Evolutionary conservation across 2,888 invertebrate genomes (phyloP), one percentile per base, ranked within the genome.

Genomic region (Choreutis nemorana): DNA sequence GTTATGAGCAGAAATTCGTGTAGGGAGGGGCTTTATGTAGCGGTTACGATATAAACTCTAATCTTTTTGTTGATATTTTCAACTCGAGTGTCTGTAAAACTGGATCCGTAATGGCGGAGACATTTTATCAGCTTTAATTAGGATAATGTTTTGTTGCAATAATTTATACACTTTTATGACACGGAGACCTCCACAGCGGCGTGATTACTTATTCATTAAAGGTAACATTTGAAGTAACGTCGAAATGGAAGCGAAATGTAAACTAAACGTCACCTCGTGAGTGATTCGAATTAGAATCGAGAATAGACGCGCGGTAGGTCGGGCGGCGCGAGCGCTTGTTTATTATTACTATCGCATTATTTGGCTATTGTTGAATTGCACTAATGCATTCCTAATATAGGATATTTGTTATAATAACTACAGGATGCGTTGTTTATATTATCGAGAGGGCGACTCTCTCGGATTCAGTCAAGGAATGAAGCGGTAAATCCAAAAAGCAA

Each of bases 301-400:
- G 29, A 34, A 36, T 37, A 35, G 30, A 24, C 26, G 20, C 29
- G 30, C 34, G 41, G 42, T 41, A 44, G 45, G 47, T 41, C 42
- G 23, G 20, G 12, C 9, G 14, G 8, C 14, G 20, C 7, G 20
- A 15, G 18, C n/a, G 5, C 10, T 27, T 41, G 55, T 56, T 56
- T 55, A 39, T 55, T 55, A 44, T 50, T 49, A 42, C 50, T 44
- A 44, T 45, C 42, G 44, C 45, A 43, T 46, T 45, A 44, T 42
- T 45, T 43, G 39, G 37, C 44, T 35, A 48, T 49, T 42, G 45
- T 45, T 40, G 45, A 44, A 46, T 50, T 48, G 55, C 62, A 59
- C 55, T 57, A 64, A 61, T 62, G 58, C 55, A 48, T 37, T 31
- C 31, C 36, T 18, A 18, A 18, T 8, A 18, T 10, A 26, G 14